Conservation (phyloP, 2,113 vertebrate species). For the Sciurus niger region DNA sequence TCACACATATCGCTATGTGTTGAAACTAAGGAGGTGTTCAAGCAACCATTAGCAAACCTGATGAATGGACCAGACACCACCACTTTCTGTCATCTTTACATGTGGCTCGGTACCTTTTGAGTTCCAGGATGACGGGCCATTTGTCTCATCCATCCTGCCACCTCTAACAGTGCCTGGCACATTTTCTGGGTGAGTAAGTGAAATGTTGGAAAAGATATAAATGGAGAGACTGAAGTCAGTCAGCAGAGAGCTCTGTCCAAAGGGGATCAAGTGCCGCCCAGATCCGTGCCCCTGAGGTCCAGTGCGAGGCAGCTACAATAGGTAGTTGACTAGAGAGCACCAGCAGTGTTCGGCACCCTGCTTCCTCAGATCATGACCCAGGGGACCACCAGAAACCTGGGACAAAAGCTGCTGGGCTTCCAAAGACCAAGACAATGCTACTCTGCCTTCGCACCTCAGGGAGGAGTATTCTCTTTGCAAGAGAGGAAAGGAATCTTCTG, state of each 20-base stretch:
- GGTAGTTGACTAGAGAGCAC: background rate
- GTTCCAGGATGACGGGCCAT: background rate
- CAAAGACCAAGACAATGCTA: background rate
- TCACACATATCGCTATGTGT: fast-evolving
- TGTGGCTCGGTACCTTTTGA: background rate
- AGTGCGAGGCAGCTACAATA: background rate
- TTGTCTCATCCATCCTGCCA: background rate
- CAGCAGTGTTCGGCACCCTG: background rate
- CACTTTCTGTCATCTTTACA: background rate
- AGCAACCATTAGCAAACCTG: background rate
- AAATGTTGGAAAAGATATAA: background rate
- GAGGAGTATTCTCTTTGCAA: background rate
- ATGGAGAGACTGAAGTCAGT: background rate
- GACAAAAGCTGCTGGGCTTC: background rate
- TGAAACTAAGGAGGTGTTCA: background rate
- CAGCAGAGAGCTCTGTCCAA: background rate
- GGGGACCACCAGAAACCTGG: background rate
- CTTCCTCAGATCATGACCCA: background rate
- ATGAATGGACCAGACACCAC: fast-evolving
- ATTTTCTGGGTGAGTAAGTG: background rate
- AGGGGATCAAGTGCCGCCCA: background rate
- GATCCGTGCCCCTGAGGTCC: background rate
- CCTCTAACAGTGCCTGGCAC: background rate
- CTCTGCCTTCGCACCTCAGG: background rate
- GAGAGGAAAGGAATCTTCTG: background rate